A percentile compares a stretch with the other conserved stretches of the same genome.
Evolutionary conservation across 2,113 vertebrate species (phyloP).

Genomic region (Dendropsophus ebraccatus): DNA sequence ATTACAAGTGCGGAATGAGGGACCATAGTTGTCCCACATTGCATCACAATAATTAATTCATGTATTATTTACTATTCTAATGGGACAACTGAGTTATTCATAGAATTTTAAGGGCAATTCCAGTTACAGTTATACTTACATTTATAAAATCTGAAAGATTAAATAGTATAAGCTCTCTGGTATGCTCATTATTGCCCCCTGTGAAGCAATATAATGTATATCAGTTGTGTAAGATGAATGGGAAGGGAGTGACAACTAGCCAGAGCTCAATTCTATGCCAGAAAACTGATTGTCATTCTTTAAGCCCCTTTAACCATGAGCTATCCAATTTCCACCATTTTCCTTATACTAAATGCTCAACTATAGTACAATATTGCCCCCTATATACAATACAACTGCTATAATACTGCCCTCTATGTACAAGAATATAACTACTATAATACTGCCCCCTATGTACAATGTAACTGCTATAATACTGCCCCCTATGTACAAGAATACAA

Average conservation of each 20-base stretch:
- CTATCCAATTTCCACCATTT: not conserved
- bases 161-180: too few species aligned
- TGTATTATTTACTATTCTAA: too few species aligned
- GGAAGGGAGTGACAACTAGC: not conserved
- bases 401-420: not conserved
- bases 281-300: not conserved
- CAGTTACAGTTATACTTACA: too few species aligned
- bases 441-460: not conserved
- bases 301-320: not conserved
- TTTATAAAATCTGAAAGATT: too few species aligned
- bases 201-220: too few species aligned
- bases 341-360: not conserved
- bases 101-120: too few species aligned
- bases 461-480: not conserved
- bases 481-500: not conserved
- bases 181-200: not conserved
- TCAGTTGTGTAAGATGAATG: too few species aligned
- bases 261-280: not conserved
- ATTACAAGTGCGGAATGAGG: too few species aligned
- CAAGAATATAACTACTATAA: not conserved
- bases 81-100: too few species aligned
- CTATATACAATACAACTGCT: constrained; percentile 2
- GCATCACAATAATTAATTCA: too few species aligned
- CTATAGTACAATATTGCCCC: not conserved
- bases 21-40: too few species aligned